Evolutionary conservation across 1,140 invertebrate species (phyloP).

Genomic region (Ooceraea biroi): DNA sequence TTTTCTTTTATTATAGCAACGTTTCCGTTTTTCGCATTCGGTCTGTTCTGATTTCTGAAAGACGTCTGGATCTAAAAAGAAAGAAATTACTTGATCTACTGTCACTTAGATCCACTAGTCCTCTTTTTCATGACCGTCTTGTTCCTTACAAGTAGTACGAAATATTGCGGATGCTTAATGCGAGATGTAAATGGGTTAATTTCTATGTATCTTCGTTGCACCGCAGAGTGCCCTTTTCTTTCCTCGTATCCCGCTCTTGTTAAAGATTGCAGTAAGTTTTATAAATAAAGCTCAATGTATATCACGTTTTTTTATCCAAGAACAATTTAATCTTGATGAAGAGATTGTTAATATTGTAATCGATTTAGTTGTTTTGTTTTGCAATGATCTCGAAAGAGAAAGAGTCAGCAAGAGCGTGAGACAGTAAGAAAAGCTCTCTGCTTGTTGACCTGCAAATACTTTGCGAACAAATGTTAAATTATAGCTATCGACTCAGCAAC

Average conservation of each 20-base stretch:
- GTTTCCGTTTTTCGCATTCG: too few species aligned
- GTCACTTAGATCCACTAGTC: neutral
- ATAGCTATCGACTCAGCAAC: slow-evolving; percentile 19
- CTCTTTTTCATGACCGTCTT: neutral
- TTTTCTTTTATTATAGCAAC: neutral
- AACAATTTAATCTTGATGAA: slow-evolving; percentile 14
- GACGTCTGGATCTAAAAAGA: too few species aligned
- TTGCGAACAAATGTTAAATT: slow-evolving; percentile 46
- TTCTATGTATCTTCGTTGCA: slow-evolving; percentile 11
- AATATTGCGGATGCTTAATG: neutral
- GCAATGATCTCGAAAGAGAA: neutral
- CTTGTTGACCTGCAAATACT: slow-evolving; percentile 38
- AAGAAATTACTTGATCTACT: neutral
- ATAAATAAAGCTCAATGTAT: slow-evolving; percentile 11
- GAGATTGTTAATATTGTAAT: neutral
- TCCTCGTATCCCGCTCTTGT: slow-evolving; percentile 28
- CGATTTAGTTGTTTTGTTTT: neutral
- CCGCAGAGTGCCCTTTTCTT: slow-evolving; percentile 6
- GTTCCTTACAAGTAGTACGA: neutral
- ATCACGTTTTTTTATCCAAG: slow-evolving; percentile 6
- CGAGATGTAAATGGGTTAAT: slow-evolving; percentile 49
- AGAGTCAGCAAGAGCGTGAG: slow-evolving; percentile 11
- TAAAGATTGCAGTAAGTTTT: neutral
- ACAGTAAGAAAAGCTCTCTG: slow-evolving; percentile 9
- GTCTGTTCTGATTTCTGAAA: too few species aligned